Percentiles rank a stretch among this genome's conserved stretches.
Conservation (phyloP, 2,113 vertebrate genomes). For the Rhinopithecus roxellana region DNA sequence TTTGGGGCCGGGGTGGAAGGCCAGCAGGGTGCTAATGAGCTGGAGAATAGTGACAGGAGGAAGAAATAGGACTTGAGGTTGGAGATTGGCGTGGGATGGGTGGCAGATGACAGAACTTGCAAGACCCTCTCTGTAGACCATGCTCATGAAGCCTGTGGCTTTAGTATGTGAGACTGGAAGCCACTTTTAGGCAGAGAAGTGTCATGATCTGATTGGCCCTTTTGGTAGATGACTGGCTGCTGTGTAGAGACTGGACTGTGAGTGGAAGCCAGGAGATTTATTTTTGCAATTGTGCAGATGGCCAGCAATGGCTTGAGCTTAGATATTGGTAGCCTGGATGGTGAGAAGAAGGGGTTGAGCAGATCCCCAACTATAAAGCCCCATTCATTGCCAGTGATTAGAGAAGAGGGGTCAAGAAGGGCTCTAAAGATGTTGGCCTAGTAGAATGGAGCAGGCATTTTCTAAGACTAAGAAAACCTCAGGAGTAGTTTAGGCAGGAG, state of each 20-base stretch:
- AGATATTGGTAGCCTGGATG: neutral
- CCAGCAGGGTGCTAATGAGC: neutral
- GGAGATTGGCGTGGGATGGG: neutral
- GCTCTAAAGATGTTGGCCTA: neutral
- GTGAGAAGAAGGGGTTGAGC: neutral
- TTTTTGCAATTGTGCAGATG: neutral
- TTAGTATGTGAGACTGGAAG: neutral
- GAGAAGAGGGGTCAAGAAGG: neutral
- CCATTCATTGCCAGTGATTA: neutral
- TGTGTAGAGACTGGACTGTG: neutral
- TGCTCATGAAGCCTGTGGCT: neutral
- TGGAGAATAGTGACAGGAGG: neutral
- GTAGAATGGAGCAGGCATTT: neutral
- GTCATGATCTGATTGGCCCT: neutral
- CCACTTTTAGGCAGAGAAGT: neutral
- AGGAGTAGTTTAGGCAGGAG: neutral
- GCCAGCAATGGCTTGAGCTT: neutral
- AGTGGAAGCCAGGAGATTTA: neutral
- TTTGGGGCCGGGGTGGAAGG: neutral
- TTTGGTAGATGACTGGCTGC: neutral
- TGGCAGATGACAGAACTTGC: neutral
- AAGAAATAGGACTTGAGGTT: neutral
- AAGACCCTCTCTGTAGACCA: neutral
- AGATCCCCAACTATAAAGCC: neutral
- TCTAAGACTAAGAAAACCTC: neutral